Evolutionary conservation across 1,140 invertebrate species (phyloP).

Genomic region (Formica exsecta): DNA sequence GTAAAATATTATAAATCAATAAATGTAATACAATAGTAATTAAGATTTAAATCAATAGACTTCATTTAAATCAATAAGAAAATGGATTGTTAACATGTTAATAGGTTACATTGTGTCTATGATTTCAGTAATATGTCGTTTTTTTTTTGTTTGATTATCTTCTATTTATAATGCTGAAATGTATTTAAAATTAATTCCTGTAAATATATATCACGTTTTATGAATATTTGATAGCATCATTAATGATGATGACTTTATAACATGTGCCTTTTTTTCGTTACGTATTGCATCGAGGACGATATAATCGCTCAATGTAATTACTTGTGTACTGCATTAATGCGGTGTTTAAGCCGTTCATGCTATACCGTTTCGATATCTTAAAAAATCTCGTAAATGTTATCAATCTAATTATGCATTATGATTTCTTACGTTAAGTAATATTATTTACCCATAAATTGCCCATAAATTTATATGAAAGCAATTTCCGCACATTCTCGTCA

Average conservation of each 20-base stretch:
- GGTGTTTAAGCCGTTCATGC: not conserved
- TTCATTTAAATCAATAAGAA: not conserved
- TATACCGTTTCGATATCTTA: not conserved
- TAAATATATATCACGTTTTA: not conserved
- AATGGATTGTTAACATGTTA: conserved; percentile 8
- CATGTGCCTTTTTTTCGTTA: not conserved
- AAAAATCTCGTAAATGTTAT: conserved; percentile 14
- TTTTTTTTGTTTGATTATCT: not conserved
- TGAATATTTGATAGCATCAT: conserved; percentile 27
- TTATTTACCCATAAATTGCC: conserved; percentile 2
- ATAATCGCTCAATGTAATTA: conserved; percentile 12
- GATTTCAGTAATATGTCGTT: not conserved
- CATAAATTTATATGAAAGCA: not conserved
- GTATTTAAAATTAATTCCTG: not conserved
- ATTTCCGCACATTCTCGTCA: not conserved
- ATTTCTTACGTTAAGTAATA: not conserved
- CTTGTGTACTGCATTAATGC: not conserved
- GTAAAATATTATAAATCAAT: conserved; percentile 31
- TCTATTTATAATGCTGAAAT: not conserved
- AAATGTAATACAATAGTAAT: not conserved
- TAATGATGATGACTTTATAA: conserved; percentile 23
- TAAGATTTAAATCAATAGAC: not conserved
- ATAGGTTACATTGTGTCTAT: not conserved
- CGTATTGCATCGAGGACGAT: conserved; percentile 13
- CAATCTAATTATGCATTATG: not conserved